These are phyloP conservation scores for Microplitis deprimator DNA, from an alignment of 2,888 invertebrate species.

Conservation along the genomic window DNA sequence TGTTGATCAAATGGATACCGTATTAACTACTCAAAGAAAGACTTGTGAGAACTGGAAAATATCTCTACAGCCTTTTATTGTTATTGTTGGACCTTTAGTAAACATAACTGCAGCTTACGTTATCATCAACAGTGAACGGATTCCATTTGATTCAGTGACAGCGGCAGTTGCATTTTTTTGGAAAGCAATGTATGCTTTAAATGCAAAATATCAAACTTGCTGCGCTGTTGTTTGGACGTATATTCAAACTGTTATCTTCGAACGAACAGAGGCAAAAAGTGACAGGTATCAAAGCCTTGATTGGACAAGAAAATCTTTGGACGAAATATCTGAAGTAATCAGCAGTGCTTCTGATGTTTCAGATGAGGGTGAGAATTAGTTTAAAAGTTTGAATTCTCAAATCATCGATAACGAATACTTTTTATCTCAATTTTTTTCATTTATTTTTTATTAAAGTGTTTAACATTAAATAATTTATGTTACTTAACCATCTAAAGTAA, in stretches of 20 bases:
- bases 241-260: constrained; percentile 6
- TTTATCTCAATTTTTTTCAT: too few species aligned
- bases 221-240: background rate
- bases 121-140: background rate
- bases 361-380: background rate
- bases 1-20: background rate
- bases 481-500: too few species aligned
- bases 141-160: background rate
- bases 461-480: too few species aligned
- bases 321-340: background rate
- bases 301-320: background rate
- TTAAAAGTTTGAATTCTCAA: background rate
- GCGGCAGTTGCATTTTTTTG: background rate
- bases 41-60: background rate
- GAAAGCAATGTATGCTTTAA: background rate
- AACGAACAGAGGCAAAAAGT: background rate
- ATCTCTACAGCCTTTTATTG: constrained; percentile 1
- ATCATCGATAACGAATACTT: background rate
- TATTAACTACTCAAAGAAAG: background rate
- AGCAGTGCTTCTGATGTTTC: background rate
- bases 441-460: too few species aligned
- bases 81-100: background rate
- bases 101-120: background rate
- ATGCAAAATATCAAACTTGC: background rate
- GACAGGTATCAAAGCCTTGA: background rate